These are phyloP conservation scores for Chymomyza procnemis DNA, from an alignment of 2,888 invertebrate genomes.

Conservation along the genomic window DNA sequence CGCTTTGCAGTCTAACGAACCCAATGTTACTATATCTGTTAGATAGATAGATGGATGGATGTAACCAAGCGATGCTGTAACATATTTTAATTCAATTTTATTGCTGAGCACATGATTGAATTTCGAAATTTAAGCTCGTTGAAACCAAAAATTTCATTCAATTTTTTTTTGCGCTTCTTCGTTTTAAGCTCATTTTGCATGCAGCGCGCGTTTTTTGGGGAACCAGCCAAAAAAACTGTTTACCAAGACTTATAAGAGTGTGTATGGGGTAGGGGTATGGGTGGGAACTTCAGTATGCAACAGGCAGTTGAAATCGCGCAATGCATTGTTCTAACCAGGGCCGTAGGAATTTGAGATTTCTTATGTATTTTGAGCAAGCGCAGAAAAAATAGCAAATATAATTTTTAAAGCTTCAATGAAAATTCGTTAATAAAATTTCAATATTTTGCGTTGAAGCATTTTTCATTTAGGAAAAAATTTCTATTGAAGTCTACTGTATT, in stretches of 20 bases:
- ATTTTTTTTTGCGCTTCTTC: background rate
- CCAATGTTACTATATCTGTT: no score
- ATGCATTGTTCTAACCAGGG: background rate
- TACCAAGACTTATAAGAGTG: conserved; percentile 6
- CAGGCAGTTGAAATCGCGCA: conserved; percentile 33
- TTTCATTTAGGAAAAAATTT: no score
- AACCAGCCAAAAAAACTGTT: conserved; percentile 31
- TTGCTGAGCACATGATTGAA: conserved; percentile 21
- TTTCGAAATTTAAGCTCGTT: conserved; percentile 7
- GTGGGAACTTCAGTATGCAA: conserved; percentile 23
- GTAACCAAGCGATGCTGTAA: background rate
- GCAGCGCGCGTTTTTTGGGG: conserved; percentile 34
- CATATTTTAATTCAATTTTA: conserved; percentile 44
- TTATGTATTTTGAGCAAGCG: background rate
- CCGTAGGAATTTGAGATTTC: background rate
- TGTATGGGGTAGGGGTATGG: background rate
- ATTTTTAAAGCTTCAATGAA: no score
- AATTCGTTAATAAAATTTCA: no score
- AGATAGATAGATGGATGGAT: background rate
- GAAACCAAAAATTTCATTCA: background rate
- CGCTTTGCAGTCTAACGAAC: background rate
- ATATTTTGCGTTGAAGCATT: no score
- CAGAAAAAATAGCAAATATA: no score
- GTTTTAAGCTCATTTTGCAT: conserved; percentile 36
- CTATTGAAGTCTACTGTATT: no score